These are phyloP conservation scores for Saxicola maurus DNA, from an alignment of 2,797 vertebrate genomes.

Conservation along the genomic window DNA sequence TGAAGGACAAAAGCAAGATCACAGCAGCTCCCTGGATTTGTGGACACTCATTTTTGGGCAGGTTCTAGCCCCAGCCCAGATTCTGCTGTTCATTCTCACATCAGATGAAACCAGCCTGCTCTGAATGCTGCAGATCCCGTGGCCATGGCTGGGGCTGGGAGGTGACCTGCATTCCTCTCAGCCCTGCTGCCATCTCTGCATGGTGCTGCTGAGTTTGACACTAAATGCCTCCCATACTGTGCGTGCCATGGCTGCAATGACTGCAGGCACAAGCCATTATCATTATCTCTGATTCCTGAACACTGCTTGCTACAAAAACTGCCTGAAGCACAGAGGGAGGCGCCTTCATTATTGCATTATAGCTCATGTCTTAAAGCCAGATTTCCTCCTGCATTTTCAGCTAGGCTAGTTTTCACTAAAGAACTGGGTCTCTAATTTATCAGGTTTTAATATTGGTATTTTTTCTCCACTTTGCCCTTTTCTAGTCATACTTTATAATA, in stretches of 20 bases:
- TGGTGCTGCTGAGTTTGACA: background rate
- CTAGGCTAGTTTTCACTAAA: background rate
- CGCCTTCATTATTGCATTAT: background rate
- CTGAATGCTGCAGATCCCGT: rapidly evolving
- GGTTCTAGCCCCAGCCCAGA: background rate
- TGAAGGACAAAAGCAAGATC: background rate
- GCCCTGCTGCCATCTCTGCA: background rate
- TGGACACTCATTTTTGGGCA: background rate
- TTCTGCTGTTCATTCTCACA: background rate
- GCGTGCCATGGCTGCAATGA: background rate
- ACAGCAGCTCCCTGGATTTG: background rate
- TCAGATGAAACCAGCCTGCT: background rate
- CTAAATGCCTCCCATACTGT: background rate
- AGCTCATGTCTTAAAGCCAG: background rate
- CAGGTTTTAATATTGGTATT: background rate
- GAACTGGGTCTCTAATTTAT: background rate
- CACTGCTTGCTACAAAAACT: background rate
- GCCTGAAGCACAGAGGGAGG: constrained; percentile 23
- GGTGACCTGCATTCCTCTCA: background rate
- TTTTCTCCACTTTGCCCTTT: background rate
- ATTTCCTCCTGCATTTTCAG: background rate
- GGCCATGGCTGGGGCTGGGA: rapidly evolving
- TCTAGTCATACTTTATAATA: background rate
- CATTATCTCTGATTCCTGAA: constrained; percentile 16
- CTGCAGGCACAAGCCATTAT: background rate